Evolutionary conservation across 2,888 invertebrate species (phyloP).

Genomic region (Caenorhabditis wallacei): DNA sequence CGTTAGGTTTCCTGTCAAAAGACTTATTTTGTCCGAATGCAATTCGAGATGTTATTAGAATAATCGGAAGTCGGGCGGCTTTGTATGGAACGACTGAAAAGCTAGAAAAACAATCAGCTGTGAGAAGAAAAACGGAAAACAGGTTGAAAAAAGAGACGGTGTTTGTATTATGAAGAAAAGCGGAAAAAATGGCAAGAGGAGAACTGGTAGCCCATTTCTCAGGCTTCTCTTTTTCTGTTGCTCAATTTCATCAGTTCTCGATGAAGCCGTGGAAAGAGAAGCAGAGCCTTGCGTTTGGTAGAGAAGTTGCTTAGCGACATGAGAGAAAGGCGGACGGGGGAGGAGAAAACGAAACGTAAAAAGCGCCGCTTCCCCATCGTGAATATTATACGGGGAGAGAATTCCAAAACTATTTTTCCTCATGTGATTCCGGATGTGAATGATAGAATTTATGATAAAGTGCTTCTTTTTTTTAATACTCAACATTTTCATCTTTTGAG

Average conservation of each 20-base stretch:
- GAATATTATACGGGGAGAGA: slow-evolving; percentile 4
- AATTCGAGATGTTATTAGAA: slow-evolving; percentile 16
- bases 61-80: neutral
- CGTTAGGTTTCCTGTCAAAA: neutral
- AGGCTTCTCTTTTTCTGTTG: slow-evolving; percentile 26
- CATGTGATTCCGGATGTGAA: neutral
- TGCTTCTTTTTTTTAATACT: slow-evolving; percentile 4
- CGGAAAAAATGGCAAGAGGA: slow-evolving; percentile 4
- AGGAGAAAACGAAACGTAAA: slow-evolving; percentile 39
- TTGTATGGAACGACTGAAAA: neutral
- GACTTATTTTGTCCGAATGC: neutral
- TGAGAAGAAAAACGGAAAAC: slow-evolving; percentile 11
- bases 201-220: slow-evolving; percentile 39
- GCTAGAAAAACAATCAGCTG: slow-evolving; percentile 4
- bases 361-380: slow-evolving; percentile 4
- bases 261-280: slow-evolving; percentile 32
- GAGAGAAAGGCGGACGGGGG: neutral
- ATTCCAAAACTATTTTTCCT: slow-evolving; percentile 7
- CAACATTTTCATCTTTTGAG: neutral
- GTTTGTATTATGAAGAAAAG: slow-evolving; percentile 26
- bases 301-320: slow-evolving; percentile 55
- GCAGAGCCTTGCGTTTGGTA: slow-evolving; percentile 22
- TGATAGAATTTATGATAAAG: slow-evolving; percentile 8
- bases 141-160: slow-evolving; percentile 20
- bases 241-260: slow-evolving; percentile 27